Evolutionary conservation across 1,140 invertebrate genomes (phyloP).

Genomic region (Chironomus striatipennis): DNA sequence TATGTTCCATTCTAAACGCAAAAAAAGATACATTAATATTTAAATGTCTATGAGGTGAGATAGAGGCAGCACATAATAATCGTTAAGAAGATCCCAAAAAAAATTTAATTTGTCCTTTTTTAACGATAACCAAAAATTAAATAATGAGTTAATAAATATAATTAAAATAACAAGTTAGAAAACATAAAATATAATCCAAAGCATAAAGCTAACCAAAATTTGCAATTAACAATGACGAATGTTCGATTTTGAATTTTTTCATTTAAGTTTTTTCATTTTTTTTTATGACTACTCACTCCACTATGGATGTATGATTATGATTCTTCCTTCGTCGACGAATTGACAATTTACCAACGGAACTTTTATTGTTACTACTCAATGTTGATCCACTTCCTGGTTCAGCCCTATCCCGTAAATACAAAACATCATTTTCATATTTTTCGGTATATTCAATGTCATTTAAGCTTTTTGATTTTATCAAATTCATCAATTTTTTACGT

Average conservation of each 20-base stretch:
- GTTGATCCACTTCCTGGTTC: conserved; percentile 24
- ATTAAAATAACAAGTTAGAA: not conserved
- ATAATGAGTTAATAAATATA: conserved; percentile 6
- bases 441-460: not conserved
- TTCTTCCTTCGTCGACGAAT: conserved; percentile 26
- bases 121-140: not conserved
- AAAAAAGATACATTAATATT: not conserved
- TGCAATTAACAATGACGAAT: not conserved
- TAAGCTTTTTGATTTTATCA: not conserved
- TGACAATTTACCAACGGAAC: conserved; percentile 25
- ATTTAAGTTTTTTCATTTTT: not conserved
- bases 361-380: not conserved
- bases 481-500: conserved; percentile 6
- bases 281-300: conserved; percentile 25
- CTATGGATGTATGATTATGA: conserved; percentile 20
- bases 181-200: not conserved
- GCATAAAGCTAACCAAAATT: not conserved
- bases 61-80: no score
- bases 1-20: not conserved
- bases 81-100: no score
- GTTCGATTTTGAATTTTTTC: not conserved
- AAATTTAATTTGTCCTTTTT: not conserved
- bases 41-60: no score
- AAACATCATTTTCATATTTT: conserved; percentile 19
- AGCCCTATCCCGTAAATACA: conserved; percentile 21